Evolutionary conservation across 2,113 vertebrate species (phyloP).

Genomic region (Camelus dromedarius): DNA sequence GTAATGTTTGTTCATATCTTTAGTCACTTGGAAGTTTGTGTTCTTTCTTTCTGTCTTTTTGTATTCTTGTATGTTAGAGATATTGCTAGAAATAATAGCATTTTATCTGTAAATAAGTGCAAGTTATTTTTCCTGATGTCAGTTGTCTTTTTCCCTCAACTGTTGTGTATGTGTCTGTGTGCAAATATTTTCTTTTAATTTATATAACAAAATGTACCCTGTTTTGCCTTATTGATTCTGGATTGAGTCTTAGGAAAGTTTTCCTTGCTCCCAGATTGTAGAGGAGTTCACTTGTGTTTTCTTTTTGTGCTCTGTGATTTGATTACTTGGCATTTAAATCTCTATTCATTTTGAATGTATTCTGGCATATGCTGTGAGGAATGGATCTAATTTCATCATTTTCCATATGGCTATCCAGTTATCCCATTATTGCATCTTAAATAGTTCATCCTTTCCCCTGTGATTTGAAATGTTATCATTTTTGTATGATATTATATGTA

Average conservation of each 20-base stretch:
- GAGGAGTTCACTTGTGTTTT: not conserved
- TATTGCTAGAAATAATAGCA: not conserved
- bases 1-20: not conserved
- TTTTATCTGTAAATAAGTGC: not conserved
- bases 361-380: not conserved
- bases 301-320: conserved; percentile 15
- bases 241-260: conserved; percentile 10
- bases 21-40: not conserved
- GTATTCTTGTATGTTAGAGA: not conserved
- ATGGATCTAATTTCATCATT: conserved; percentile 53
- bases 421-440: conserved; percentile 51
- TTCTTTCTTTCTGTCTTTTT: not conserved
- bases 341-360: conserved; percentile 64
- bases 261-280: not conserved
- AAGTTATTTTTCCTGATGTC: not conserved
- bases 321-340: conserved; percentile 50
- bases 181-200: not conserved
- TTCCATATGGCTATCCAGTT: conserved; percentile 37
- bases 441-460: not conserved
- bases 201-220: not conserved
- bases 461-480: conserved; percentile 38
- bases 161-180: not conserved
- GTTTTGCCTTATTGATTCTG: not conserved
- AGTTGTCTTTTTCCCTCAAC: not conserved
- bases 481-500: not conserved